Conservation (phyloP, 2,888 invertebrate species). For the Dilophus febrilis region DNA sequence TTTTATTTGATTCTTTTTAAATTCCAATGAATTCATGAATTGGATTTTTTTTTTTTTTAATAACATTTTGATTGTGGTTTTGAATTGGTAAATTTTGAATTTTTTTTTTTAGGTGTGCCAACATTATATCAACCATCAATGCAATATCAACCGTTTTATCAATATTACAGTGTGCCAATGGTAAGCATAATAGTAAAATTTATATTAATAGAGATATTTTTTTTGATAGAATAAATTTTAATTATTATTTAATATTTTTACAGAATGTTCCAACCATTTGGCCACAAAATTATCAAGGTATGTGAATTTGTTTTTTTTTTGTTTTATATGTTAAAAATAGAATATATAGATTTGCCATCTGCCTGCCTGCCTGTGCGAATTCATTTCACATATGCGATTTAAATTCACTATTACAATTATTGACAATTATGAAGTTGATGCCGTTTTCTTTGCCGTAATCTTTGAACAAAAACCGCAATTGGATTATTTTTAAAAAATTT, state of each 20-base stretch:
- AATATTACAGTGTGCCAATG: constrained; percentile 34
- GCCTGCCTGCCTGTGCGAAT: no score
- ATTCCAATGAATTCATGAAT: constrained; percentile 6
- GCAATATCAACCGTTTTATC: constrained; percentile 33
- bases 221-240: neutral
- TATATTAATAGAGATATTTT: neutral
- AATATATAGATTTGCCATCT: no score
- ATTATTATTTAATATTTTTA: constrained; percentile 1
- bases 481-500: no score
- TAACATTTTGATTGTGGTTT: neutral
- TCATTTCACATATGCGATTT: no score
- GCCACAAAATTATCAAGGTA: constrained; percentile 33
- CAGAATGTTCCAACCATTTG: constrained; percentile 33
- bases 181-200: constrained; percentile 13
- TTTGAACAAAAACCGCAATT: no score
- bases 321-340: no score
- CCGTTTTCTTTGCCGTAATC: no score
- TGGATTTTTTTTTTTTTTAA: constrained; percentile 7
- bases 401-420: no score
- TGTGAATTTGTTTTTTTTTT: no score
- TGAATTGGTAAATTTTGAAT: constrained; percentile 13
- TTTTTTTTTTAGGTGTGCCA: constrained; percentile 30
- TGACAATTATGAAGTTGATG: no score
- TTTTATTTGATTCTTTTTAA: constrained; percentile 8
- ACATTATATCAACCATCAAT: constrained; percentile 33